Evolutionary conservation across 2,113 vertebrate species (phyloP).

Genomic region (Uria aalge): DNA sequence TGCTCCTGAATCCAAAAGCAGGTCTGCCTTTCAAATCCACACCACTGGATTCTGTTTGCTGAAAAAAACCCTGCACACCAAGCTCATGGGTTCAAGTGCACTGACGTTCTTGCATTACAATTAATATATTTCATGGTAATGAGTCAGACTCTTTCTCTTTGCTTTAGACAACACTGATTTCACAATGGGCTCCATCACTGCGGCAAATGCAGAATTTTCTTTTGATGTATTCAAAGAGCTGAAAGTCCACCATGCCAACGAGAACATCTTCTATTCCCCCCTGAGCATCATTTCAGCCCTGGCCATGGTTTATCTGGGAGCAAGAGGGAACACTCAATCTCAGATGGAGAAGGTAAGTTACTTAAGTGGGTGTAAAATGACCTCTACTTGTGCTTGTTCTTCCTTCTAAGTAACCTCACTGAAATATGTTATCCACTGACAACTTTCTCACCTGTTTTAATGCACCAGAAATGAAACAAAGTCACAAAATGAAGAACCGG

Average conservation of each 20-base stretch:
- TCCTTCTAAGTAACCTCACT: neutral
- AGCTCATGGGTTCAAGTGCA: neutral
- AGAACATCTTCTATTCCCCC: conserved; percentile 82
- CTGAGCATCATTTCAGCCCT: conserved; percentile 83
- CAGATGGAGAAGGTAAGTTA: conserved; percentile 85
- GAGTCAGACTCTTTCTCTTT: neutral
- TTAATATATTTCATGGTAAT: neutral
- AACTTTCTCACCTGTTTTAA: neutral
- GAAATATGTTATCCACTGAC: neutral
- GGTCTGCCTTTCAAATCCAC: neutral
- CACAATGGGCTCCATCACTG: conserved; percentile 59
- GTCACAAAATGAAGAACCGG: neutral
- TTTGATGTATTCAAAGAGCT: conserved; percentile 79
- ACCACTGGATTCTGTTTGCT: neutral
- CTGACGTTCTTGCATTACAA: neutral
- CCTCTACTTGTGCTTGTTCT: neutral
- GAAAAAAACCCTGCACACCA: neutral
- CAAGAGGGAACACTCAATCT: conserved; percentile 76
- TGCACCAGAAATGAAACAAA: neutral
- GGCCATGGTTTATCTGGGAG: conserved; percentile 81
- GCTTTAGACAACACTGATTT: neutral
- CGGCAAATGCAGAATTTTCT: conserved; percentile 79
- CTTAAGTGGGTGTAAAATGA: neutral
- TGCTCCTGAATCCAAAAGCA: neutral
- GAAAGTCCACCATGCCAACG: conserved; percentile 17